Base-by-base conservation (phyloP, 2,113 vertebrate genomes). In the Mohoua ochrocephala region DNA sequence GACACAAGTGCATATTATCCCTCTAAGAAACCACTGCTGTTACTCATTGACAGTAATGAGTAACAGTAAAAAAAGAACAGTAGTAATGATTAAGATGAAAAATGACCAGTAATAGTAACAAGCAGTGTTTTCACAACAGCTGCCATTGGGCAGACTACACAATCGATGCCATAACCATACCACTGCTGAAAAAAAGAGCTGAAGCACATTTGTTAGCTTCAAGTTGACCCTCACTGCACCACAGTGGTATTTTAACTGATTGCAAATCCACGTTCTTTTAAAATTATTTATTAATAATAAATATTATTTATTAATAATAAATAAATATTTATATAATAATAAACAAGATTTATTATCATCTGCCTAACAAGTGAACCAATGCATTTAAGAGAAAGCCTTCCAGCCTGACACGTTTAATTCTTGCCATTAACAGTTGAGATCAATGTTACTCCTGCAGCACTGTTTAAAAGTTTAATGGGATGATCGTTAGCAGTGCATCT, bases 391-490 rank as follows among this genome's bases (percentile, higher is more conserved):
- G 65, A 86, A 87, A 78, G 86, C 64, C 73, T 91, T 82, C 86
- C 61, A 85, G 73, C 41, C 69, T 44, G 59, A 45, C 80, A 73
- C 20, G 1, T 88, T 95, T 59, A 75, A 83, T 63, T 84, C 54
- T 31, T 67, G 84, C 92, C 83, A 89, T 89, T 84, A 95, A 71
- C 56, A 83, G 85, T 1, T 83, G 75, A 89, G 95, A 89, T 97
- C 95, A 84, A 87, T 92, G 95, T 53, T 81, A 64, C 30, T 96
- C 95, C 79, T 60, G 81, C 88, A 92, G 90, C 76, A 59, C 75
- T 89, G 68, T 52, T 87, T 96, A 95, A 96, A 96, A 95, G 91
- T 96, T 97, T 97, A 97, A 97, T 95, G 64, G 82, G 50, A 59
- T 78, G 71, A 95, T 96, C 53, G 1, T 91, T 95, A 95, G 74